Evolutionary conservation across 2,797 vertebrate genomes (phyloP), one percentile per base, ranked within the genome.

Genomic region (Eleutherodactylus coqui): DNA sequence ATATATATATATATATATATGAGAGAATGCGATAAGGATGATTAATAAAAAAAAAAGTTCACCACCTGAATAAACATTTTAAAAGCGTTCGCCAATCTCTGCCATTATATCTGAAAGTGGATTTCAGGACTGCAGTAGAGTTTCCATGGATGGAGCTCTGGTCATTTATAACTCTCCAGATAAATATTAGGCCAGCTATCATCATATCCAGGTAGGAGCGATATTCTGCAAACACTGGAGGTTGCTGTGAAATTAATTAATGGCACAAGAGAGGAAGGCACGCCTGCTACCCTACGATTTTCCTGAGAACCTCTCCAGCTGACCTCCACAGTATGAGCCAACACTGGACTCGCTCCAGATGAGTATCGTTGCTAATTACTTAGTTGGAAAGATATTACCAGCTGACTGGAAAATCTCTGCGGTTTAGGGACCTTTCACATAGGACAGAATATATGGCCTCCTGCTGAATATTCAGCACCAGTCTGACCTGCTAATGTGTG

Each of bases 261-360:
- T 80, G 78, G 41, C 53, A 29, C 53, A 1, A 32, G 53, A 79
- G 5, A 36, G 21, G 38, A 29, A 34, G 60, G 58, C 8, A 13
- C 55, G 21, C 36, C 58, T 34, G 49, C 27, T 43, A 17, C n/a
- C 17, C 70, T 70, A 41, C 47, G 38, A 73, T 32, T 72, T 79
- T 58, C 19, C 76, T 85, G 64, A 38, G 51, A 85, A 14, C 21
- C 67, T 79, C 27, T 85, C 75, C 84, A 85, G 5, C 49, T 72
- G 84, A 79, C 51, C 38, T 79, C 5, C 5, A n/a, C 3, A 36
- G 34, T 14, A 38, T 34, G 51, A 13, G 49, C 64, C 77, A 85
- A 79, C 21, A 43, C 45, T 49, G 47, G 10, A 70, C 10, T n/a
- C 16, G 6, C 5, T n/a, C 32, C 79, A 70, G 11, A 16, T 81